Base-by-base conservation (phyloP, 2,888 invertebrate genomes). In the Eulithis prunata region DNA sequence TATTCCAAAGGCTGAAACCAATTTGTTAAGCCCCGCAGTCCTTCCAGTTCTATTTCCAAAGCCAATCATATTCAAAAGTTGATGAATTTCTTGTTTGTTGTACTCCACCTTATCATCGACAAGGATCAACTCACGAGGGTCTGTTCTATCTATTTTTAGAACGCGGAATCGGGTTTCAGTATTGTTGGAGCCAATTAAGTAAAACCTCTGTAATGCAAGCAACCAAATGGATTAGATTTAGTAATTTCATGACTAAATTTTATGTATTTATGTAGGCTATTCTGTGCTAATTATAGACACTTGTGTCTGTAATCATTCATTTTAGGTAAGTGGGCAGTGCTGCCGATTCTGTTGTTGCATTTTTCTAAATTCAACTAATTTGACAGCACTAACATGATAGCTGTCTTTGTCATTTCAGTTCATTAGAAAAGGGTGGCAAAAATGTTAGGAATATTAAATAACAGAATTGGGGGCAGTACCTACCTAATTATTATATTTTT, bases 111-210 rank as follows among this genome's bases (percentile, higher is more conserved):
- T 97, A 86, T 99, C 98, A 91, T 99, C 99, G 58, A 97, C 95
- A 11, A 98, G 94, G 68, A 95, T 93, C 52, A 99, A 88, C 51
- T 97, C 96, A 79, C 95, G 95, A 0, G 97, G 95, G 79, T 98
- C 97, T 68, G 97, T 97, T 64, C 99, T 94, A 85, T 99, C 99
- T 74, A 99, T 98, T 91, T 98, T 98, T 13, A 99, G 94, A 0
- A 99, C 96, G 68, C 98, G 94, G 84, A 98, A 99, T 62, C 97
- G 95, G 0, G 97, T 97, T 84, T 98, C 96, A 0, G 97, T 97
- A 80, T 98, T 98, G 84, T 99, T 99, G 12, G 98, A 98, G 5
- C 99, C 99, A 81, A 99, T 97, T 55, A 99, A 93, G 89, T 97
- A 99, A 86, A 97, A 97, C 82, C 97, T 96, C 98, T 99, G 88